These are phyloP conservation scores for Ibidorhyncha struthersii DNA, from an alignment of 2,113 vertebrate species.

Conservation along the genomic window DNA sequence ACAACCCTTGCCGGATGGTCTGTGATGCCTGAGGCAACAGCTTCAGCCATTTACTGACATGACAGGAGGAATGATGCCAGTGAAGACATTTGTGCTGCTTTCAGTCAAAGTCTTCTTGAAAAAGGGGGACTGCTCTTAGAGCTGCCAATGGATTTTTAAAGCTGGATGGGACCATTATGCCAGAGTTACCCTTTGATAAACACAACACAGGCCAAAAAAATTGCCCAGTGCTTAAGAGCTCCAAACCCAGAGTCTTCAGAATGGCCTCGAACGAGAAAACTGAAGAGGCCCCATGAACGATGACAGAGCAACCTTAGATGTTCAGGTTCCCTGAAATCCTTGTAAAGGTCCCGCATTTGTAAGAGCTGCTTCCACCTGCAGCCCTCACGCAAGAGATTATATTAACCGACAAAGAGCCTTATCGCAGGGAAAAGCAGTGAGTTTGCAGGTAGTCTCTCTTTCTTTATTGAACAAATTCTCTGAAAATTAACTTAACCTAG, in stretches of 20 bases:
- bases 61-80: background rate
- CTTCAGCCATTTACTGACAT: background rate
- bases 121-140: background rate
- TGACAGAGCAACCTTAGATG: background rate
- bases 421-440: background rate
- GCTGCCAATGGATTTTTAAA: background rate
- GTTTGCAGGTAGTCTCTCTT: background rate
- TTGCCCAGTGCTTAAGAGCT: background rate
- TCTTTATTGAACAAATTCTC: background rate
- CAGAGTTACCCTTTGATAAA: background rate
- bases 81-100: background rate
- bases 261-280: background rate
- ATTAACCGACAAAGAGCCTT: background rate
- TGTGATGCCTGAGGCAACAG: background rate
- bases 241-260: background rate
- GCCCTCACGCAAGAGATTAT: accelerated
- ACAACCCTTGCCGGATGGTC: background rate
- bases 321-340: background rate
- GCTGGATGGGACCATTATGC: background rate
- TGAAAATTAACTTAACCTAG: background rate
- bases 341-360: background rate
- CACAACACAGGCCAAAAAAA: accelerated
- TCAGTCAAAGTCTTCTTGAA: background rate
- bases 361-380: background rate
- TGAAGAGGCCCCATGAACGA: background rate